A percentile compares a stretch with the other conserved stretches of the same genome.
phyloP scores from a whole-genome alignment of 2,797 vertebrate genomes.

The Muscicapa striata region DNA sequence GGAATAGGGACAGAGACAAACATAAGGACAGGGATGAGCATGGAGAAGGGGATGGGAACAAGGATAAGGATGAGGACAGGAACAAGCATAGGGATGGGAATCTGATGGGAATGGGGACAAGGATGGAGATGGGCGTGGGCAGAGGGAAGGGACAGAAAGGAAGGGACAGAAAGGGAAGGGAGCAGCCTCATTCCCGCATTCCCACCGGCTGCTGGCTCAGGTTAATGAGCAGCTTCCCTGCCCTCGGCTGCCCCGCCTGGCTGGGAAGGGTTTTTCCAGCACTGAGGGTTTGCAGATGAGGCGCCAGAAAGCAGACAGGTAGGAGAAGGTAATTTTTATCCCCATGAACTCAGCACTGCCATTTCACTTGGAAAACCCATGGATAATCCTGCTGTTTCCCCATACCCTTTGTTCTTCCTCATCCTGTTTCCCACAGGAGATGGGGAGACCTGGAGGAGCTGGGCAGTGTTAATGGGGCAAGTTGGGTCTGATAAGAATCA shows the following conservation, averaged over 20 bases:
- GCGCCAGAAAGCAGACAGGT: background rate
- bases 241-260: background rate
- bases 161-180: background rate
- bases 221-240: background rate
- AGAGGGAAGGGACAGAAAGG: background rate
- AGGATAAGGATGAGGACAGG: background rate
- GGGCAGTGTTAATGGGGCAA: background rate
- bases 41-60: too few species aligned
- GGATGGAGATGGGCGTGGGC: background rate
- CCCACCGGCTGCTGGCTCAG: background rate
- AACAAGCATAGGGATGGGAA: background rate
- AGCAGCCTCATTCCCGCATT: background rate
- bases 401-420: background rate
- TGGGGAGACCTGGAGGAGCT: background rate
- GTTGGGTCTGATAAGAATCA: background rate
- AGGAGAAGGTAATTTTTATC: background rate
- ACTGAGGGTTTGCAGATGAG: background rate
- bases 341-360: background rate
- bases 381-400: background rate
- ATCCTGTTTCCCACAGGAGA: background rate
- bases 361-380: background rate
- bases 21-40: accelerated
- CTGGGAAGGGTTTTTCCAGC: constrained; percentile 13
- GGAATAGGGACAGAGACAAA: background rate
- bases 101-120: background rate